Base-by-base conservation (phyloP, 2,113 vertebrate genomes). In the Scomber japonicus region DNA sequence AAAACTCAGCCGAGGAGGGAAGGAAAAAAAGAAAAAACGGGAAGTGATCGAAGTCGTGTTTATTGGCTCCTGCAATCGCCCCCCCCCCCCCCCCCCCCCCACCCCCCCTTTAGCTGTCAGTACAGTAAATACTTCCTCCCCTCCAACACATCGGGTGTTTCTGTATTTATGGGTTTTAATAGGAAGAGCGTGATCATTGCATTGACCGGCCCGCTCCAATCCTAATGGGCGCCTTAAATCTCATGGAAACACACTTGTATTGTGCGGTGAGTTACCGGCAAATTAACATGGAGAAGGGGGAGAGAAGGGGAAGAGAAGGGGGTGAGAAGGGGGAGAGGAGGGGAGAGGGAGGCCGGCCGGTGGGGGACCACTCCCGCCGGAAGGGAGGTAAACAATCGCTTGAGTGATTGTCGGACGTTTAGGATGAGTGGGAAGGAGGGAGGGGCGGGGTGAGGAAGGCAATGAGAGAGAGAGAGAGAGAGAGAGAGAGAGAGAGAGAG, bases 111-210 rank as follows among this genome's bases (percentile, higher is more conserved):
- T 40, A 78, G 74, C 82, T 78, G 74, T 85, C 78, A 74, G 83
- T 86, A 93, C 78, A 74, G 83, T 86, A 93, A 93, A 92, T 90
- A 85, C 78, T 70, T 88, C 72, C 66, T 83, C 78, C 63, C 78
- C 76, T 78, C 70, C 14, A 46, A 74, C 24, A 8, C 69, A 71
- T 79, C 51, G 72, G 57, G 57, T 68, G 54, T 71, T 64, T 80
- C 62, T 88, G 86, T 94, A 94, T 95, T 95, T 95, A 95, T 95
- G 88, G 84, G 80, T 87, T 94, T 94, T 92, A 95, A 94, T 94
- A 94, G 86, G 76, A 87, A 71, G 75, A 78, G 83, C 71, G 69
- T 83, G 88, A 94, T 91, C 85, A 88, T 91, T 87, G 84, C 92
- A 93, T 93, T 85, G 93, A 94, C 91, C 51, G n/a, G 40, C 45